Percentiles rank a stretch among this genome's conserved stretches.
These are phyloP conservation scores for Oscarella lobularis DNA, from an alignment of 37 sponge, comb jelly and placozoan species.

Conservation along the genomic window DNA sequence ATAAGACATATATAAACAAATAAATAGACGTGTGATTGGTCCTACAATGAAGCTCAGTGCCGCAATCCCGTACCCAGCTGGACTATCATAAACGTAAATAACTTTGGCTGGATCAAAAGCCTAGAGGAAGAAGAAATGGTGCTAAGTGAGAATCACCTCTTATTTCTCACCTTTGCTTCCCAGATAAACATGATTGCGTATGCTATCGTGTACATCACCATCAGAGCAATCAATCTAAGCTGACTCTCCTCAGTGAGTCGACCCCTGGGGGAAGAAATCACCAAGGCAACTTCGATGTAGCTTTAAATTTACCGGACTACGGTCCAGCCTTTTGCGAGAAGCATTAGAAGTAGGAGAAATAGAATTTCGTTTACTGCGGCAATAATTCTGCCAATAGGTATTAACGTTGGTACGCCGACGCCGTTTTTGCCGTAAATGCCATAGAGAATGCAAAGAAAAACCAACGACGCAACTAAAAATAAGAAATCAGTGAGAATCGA, in stretches of 20 bases:
- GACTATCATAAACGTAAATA: conserved; percentile 3
- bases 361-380: neutral
- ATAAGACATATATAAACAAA: too few species aligned
- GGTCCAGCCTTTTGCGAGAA: neutral
- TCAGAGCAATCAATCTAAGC: neutral
- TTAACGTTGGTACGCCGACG: neutral
- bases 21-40: too few species aligned
- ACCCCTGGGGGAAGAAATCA: too few species aligned
- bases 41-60: neutral
- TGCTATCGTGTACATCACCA: neutral
- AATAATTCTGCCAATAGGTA: neutral
- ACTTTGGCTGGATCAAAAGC: conserved; percentile 10
- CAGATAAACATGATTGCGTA: neutral
- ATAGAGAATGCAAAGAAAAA: neutral
- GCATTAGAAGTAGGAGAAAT: neutral
- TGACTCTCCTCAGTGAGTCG: neutral
- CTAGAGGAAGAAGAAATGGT: neutral
- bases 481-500: too few species aligned
- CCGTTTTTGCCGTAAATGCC: neutral
- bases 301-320: neutral
- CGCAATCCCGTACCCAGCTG: conserved; percentile 5
- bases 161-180: conserved; percentile 4
- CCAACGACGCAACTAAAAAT: too few species aligned
- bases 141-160: too few species aligned
- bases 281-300: too few species aligned